Evolutionary conservation across 1,140 invertebrate species (phyloP).

Genomic region (Drosophila persimilis): DNA sequence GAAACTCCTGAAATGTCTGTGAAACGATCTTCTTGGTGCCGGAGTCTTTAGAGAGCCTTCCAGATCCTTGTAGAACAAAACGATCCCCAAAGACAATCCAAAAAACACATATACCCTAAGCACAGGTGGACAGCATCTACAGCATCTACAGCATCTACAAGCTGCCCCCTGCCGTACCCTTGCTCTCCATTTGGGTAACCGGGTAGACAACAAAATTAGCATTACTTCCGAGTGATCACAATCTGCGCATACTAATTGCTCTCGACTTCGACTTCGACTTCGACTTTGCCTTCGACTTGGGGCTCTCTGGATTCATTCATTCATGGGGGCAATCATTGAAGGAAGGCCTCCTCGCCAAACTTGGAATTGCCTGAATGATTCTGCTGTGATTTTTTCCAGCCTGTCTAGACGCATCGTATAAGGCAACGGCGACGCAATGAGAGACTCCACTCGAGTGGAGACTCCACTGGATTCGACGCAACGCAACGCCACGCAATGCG

Average conservation of each 20-base stretch:
- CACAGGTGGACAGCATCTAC: not conserved
- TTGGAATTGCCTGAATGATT: conserved; percentile 76
- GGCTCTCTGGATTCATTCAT: conserved; percentile 55
- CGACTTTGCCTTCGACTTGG: conserved; percentile 11
- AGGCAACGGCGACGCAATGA: conserved; percentile 61
- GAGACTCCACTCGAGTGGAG: conserved; percentile 17
- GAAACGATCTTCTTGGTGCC: too few species aligned
- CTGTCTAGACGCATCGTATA: conserved; percentile 72
- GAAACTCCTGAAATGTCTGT: too few species aligned
- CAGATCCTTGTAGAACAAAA: not conserved
- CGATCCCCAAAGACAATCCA: not conserved
- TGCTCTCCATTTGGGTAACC: conserved; percentile 35
- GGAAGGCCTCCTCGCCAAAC: conserved; percentile 60
- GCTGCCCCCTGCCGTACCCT: not conserved
- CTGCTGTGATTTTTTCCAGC: conserved; percentile 75
- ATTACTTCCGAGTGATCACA: conserved; percentile 82
- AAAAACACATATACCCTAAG: conserved; percentile 10
- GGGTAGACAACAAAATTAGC: conserved; percentile 69
- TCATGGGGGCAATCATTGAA: conserved; percentile 78
- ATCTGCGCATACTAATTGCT: conserved; percentile 82
- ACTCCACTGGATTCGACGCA: not conserved
- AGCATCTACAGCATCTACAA: not conserved
- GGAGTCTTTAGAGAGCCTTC: too few species aligned
- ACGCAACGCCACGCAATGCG: conserved; percentile 14
- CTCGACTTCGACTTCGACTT: not conserved